phyloP scores from a whole-genome alignment of 92 coral and sea anemone species.

The Phenganax marumi region DNA sequence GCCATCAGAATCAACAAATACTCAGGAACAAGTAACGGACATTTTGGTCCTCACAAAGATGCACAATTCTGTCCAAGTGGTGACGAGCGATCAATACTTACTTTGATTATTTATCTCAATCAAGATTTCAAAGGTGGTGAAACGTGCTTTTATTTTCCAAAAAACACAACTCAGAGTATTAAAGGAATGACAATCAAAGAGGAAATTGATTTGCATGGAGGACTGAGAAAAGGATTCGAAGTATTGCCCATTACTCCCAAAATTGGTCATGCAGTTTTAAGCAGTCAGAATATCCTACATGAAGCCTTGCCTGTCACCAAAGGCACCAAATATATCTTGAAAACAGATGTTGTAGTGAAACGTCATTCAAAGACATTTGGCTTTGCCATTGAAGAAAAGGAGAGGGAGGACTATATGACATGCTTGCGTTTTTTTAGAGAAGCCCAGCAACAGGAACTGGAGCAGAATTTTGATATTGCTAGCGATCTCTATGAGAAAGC shows the following conservation, averaged over 20 bases:
- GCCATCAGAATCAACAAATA: slow-evolving; percentile 40
- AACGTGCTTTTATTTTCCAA: slow-evolving; percentile 43
- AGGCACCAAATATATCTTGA: slow-evolving; percentile 17
- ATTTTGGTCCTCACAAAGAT: slow-evolving; percentile 36
- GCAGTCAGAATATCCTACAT: slow-evolving; percentile 27
- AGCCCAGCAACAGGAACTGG: slow-evolving; percentile 33
- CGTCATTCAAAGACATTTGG: slow-evolving; percentile 30
- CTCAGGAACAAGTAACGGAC: slow-evolving; percentile 2
- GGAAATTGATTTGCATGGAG: slow-evolving; percentile 22
- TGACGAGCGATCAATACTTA: slow-evolving; percentile 30
- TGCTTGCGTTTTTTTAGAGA: slow-evolving; percentile 30
- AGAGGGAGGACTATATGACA: slow-evolving; percentile 25
- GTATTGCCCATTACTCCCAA: slow-evolving; percentile 16
- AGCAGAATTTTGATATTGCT: neutral
- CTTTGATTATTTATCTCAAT: slow-evolving; percentile 29
- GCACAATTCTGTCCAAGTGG: slow-evolving; percentile 42
- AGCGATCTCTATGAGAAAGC: slow-evolving; percentile 40
- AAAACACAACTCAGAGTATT: neutral
- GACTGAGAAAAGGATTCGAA: slow-evolving; percentile 15
- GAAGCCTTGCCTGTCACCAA: slow-evolving; percentile 26
- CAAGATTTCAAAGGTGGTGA: slow-evolving; percentile 26
- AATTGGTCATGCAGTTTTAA: slow-evolving; percentile 27
- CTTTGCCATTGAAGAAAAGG: slow-evolving; percentile 14
- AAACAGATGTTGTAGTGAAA: slow-evolving; percentile 44
- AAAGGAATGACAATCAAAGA: slow-evolving; percentile 37